Evolutionary conservation across 1,140 invertebrate genomes (phyloP).

Genomic region (Nephotettix cincticeps): DNA sequence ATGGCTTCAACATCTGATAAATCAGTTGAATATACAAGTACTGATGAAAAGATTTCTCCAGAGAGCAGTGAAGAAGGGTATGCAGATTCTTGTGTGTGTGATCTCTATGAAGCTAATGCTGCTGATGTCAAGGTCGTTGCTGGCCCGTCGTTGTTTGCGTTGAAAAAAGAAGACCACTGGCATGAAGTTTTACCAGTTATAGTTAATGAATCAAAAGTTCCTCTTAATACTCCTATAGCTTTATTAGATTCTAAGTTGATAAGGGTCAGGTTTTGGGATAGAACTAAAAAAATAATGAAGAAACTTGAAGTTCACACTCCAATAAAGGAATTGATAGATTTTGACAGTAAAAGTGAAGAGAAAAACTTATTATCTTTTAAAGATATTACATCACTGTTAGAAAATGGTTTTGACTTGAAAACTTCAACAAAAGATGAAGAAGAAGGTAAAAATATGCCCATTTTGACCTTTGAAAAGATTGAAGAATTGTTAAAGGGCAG

Average conservation of each 20-base stretch:
- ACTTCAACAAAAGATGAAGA: background rate
- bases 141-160: background rate
- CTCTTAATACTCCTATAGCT: background rate
- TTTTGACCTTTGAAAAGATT: background rate
- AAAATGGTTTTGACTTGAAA: background rate
- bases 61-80: background rate
- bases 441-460: background rate
- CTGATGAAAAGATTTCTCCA: conserved; percentile 2
- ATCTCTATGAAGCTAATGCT: background rate
- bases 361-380: background rate
- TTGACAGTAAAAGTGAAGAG: background rate
- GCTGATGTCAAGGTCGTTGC: background rate
- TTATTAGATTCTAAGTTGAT: background rate
- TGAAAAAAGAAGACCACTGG: background rate
- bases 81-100: background rate
- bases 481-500: background rate
- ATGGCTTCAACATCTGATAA: background rate
- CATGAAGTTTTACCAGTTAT: background rate
- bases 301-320: background rate
- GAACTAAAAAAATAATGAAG: background rate
- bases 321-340: background rate
- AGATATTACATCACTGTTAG: background rate
- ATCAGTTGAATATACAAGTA: background rate
- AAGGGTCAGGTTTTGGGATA: background rate
- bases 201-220: background rate